A percentile compares a stretch with the other conserved stretches of the same genome.
Conservation (phyloP, 2,113 vertebrate genomes). For the Notothenia rossii region DNA sequence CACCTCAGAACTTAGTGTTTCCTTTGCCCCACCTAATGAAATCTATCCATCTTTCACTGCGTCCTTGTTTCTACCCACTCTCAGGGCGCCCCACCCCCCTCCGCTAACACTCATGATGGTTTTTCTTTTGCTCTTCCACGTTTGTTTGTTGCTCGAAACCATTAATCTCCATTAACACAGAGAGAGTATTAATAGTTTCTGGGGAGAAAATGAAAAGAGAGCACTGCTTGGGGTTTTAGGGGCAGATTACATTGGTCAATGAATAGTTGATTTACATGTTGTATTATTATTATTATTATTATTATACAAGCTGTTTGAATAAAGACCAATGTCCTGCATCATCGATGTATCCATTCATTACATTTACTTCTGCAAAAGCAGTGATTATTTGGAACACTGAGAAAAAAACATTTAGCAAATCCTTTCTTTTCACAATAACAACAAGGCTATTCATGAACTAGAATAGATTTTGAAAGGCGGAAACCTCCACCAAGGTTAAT, state of each 20-base stretch:
- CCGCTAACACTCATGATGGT: conserved; percentile 36
- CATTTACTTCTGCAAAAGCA: not conserved
- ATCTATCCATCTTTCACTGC: conserved; percentile 78
- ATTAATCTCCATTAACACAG: conserved; percentile 82
- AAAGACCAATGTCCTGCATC: conserved; percentile 3
- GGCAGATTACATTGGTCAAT: conserved; percentile 40
- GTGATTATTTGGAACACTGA: not conserved
- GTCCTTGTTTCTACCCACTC: conserved; percentile 61
- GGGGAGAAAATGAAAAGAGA: conserved; percentile 61
- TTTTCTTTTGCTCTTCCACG: conserved; percentile 40
- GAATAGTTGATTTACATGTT: conserved; percentile 39
- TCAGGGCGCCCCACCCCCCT: not conserved
- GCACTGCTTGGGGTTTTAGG: conserved; percentile 43
- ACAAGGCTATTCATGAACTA: no score
- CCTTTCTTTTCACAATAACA: not conserved
- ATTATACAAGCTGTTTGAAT: not conserved
- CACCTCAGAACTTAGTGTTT: conserved; percentile 57
- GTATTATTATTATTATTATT: not conserved
- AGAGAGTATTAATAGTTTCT: conserved; percentile 77
- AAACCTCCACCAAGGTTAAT: no score
- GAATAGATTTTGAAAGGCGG: no score
- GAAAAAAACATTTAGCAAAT: not conserved
- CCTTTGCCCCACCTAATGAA: conserved; percentile 60
- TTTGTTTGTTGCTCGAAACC: conserved; percentile 61
- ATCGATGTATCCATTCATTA: not conserved